These are phyloP conservation scores for Apoderus coryli DNA, from an alignment of 2,888 invertebrate species.

Conservation along the genomic window DNA sequence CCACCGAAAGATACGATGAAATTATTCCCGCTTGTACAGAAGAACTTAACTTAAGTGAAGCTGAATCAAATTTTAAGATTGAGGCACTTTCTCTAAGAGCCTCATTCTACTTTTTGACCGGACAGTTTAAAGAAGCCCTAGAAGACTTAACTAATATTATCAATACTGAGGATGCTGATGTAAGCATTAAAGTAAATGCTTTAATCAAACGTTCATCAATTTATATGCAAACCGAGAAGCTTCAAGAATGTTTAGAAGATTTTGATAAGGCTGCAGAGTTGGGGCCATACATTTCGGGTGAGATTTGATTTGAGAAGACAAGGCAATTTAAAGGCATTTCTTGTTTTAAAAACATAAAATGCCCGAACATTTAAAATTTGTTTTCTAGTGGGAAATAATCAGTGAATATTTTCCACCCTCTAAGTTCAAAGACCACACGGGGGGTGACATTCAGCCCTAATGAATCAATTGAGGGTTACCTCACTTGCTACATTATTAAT, in stretches of 20 bases:
- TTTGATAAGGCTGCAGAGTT: slow-evolving; percentile 64
- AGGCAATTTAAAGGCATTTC: too few species aligned
- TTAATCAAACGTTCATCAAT: slow-evolving; percentile 79
- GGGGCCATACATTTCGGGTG: slow-evolving; percentile 48
- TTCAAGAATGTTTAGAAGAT: slow-evolving; percentile 60
- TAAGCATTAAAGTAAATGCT: slow-evolving; percentile 64
- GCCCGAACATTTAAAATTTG: too few species aligned
- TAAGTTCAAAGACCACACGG: too few species aligned
- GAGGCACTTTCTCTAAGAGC: slow-evolving; percentile 69
- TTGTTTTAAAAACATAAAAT: too few species aligned
- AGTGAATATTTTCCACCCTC: too few species aligned
- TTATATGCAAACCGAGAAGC: slow-evolving; percentile 62
- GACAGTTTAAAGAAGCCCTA: slow-evolving; percentile 57
- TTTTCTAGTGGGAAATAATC: too few species aligned
- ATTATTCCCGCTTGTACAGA: slow-evolving; percentile 67
- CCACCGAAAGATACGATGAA: slow-evolving; percentile 57
- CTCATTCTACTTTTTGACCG: slow-evolving; percentile 68
- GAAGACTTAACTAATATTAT: slow-evolving; percentile 59
- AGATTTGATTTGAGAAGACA: slow-evolving; percentile 3
- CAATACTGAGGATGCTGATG: slow-evolving; percentile 43
- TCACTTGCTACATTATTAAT: too few species aligned
- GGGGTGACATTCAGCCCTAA: too few species aligned
- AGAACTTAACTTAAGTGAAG: slow-evolving; percentile 50
- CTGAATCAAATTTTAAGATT: slow-evolving; percentile 45
- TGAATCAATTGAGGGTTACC: too few species aligned